Conservation (phyloP, 2,113 vertebrate species). For the Myiagra hebetior region DNA sequence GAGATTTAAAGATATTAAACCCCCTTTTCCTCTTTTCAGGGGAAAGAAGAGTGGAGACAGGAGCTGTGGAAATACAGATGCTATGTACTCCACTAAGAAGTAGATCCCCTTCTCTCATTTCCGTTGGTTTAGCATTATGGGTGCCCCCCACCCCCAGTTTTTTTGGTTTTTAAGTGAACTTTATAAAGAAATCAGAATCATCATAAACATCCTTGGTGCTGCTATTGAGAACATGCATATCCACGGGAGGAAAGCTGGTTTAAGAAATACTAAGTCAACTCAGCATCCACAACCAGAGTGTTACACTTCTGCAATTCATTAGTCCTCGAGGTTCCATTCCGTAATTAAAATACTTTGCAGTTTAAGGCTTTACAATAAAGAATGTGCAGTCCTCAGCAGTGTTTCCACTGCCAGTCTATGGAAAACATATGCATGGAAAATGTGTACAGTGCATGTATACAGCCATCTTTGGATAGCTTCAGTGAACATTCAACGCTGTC, state of each 20-base stretch:
- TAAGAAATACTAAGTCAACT: neutral
- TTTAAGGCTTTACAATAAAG: conserved; percentile 49
- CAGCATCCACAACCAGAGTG: neutral
- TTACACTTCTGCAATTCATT: conserved; percentile 49
- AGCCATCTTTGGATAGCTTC: conserved; percentile 75
- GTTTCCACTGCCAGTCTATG: conserved; percentile 51
- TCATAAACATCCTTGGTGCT: neutral
- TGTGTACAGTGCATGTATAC: neutral
- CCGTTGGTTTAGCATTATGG: neutral
- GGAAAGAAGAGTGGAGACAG: neutral
- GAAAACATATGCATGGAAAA: conserved; percentile 53
- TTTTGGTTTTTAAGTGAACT: neutral
- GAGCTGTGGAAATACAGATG: neutral
- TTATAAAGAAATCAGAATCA: neutral
- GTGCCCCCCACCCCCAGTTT: neutral
- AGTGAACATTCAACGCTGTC: conserved; percentile 98
- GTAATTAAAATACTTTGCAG: conserved; percentile 56
- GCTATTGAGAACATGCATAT: neutral
- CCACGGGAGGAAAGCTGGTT: neutral
- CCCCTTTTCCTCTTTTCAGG: neutral
- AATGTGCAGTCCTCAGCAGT: conserved; percentile 60
- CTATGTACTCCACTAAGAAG: neutral
- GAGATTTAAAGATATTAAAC: neutral
- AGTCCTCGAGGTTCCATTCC: conserved; percentile 46
- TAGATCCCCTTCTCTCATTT: neutral